phyloP scores from a whole-genome alignment of 2,113 vertebrate species.

The Salvelinus namaycush region DNA sequence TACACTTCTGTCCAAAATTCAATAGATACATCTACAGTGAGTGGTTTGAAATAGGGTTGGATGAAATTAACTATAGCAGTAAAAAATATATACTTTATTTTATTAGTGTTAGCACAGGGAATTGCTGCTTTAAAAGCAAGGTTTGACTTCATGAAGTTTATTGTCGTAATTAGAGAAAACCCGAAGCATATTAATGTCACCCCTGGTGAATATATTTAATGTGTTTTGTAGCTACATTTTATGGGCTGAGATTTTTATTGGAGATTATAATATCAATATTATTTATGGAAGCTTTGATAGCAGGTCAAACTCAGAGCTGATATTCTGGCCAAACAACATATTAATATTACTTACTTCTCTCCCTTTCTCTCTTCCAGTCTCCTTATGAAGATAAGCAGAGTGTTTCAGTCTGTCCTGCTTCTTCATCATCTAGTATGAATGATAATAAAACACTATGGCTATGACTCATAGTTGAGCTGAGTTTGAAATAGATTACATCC shows the following conservation, averaged over 20 bases:
- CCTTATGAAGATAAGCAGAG: slow-evolving; percentile 54
- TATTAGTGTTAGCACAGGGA: background rate
- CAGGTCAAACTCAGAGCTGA: slow-evolving; percentile 35
- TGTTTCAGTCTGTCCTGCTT: slow-evolving; percentile 48
- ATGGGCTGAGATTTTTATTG: background rate
- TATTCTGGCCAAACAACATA: slow-evolving; percentile 9
- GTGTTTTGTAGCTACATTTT: background rate
- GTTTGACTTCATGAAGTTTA: background rate
- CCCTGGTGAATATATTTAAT: background rate
- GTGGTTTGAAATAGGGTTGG: background rate
- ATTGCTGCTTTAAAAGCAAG: background rate
- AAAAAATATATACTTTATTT: too few species aligned
- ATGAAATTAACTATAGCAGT: background rate
- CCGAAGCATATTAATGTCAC: background rate
- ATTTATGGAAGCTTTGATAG: background rate
- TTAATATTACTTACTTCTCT: slow-evolving; percentile 29
- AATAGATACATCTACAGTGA: background rate
- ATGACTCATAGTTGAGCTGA: slow-evolving; percentile 66
- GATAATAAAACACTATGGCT: slow-evolving; percentile 61
- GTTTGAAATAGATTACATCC: slow-evolving; percentile 62
- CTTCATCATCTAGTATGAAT: slow-evolving; percentile 62
- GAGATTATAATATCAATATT: background rate
- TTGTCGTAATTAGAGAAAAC: background rate
- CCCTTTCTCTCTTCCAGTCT: slow-evolving; percentile 18
- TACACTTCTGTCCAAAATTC: background rate